Evolutionary conservation across 2,113 vertebrate species (phyloP).

Genomic region (Formicarius rufipectus): DNA sequence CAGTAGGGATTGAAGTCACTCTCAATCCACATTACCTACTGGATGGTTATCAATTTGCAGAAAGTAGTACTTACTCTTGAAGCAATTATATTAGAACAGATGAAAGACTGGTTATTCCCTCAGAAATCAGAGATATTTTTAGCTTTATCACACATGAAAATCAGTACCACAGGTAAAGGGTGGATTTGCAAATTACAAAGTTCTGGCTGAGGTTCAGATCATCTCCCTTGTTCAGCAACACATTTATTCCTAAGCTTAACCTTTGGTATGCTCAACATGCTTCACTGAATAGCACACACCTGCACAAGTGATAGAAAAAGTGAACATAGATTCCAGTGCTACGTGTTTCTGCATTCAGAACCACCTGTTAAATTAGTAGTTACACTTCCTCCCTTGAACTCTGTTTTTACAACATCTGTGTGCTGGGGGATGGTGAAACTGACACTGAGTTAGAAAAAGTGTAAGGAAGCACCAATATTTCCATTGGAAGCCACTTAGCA

Average conservation of each 20-base stretch:
- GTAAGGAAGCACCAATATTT: neutral
- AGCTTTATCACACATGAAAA: neutral
- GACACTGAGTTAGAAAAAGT: neutral
- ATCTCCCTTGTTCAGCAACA: neutral
- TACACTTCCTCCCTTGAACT: neutral
- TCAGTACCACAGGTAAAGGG: neutral
- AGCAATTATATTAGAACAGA: neutral
- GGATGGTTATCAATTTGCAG: neutral
- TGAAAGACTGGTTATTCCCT: neutral
- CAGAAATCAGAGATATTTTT: neutral
- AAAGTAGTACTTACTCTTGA: neutral
- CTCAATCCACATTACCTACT: neutral
- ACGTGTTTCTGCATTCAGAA: neutral
- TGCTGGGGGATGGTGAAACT: neutral
- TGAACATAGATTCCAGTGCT: neutral
- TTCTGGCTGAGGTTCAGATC: neutral
- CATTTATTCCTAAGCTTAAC: neutral
- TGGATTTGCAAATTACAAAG: neutral
- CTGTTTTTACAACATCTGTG: neutral
- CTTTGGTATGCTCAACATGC: neutral
- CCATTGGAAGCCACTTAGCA: neutral
- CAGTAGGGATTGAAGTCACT: neutral
- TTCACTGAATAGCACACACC: neutral
- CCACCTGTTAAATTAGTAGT: neutral
- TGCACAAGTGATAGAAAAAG: neutral